Percentiles rank a stretch among this genome's conserved stretches.
These are phyloP conservation scores for Tachypleus tridentatus DNA, from an alignment of 1,140 invertebrate species.

Conservation along the genomic window DNA sequence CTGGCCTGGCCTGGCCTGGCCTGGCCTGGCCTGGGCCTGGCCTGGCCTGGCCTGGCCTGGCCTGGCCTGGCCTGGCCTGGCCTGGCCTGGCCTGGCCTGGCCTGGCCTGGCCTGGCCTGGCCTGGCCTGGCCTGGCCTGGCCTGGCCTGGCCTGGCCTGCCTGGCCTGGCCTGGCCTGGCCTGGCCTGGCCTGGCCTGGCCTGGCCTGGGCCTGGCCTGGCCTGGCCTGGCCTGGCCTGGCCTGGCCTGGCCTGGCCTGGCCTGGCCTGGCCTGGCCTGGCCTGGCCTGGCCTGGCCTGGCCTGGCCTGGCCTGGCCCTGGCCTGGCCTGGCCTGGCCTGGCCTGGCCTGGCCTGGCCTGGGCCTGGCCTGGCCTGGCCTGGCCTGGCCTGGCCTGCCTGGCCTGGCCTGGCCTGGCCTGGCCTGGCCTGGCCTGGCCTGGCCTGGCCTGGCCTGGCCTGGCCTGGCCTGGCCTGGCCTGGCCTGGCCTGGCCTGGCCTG, in stretches of 20 bases:
- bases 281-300: slow-evolving; percentile 22
- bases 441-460: slow-evolving; percentile 26
- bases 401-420: too few species aligned
- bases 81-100: slow-evolving; percentile 24
- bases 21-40: slow-evolving; percentile 25
- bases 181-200: slow-evolving; percentile 22
- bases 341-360: slow-evolving; percentile 17
- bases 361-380: slow-evolving; percentile 26
- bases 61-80: slow-evolving; percentile 22
- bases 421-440: slow-evolving; percentile 24
- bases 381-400: slow-evolving; percentile 22
- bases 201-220: too few species aligned
- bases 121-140: slow-evolving; percentile 25
- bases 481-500: slow-evolving; percentile 24
- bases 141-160: slow-evolving; percentile 25
- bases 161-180: too few species aligned
- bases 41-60: slow-evolving; percentile 24
- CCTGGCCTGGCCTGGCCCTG: slow-evolving; percentile 21
- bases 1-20: slow-evolving; percentile 26
- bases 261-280: slow-evolving; percentile 25
- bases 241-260: slow-evolving; percentile 24
- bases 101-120: slow-evolving; percentile 24
- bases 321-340: slow-evolving; percentile 17
- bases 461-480: slow-evolving; percentile 26
- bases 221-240: slow-evolving; percentile 24